Evolutionary conservation across 2,888 invertebrate species (phyloP).

Genomic region (Orthosia gracilis): DNA sequence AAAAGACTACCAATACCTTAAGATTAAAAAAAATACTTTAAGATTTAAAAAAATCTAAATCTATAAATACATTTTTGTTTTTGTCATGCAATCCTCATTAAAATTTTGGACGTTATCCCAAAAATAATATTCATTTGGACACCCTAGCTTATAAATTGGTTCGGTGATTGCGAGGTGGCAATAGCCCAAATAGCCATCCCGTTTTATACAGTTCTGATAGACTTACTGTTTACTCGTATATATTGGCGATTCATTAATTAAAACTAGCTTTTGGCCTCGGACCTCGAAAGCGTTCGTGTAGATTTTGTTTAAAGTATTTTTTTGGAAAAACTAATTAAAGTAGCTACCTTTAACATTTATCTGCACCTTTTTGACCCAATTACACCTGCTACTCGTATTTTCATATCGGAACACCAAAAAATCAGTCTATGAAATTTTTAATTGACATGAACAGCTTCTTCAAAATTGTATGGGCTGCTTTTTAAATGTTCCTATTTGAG

Average conservation of each 20-base stretch:
- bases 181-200: slow-evolving; percentile 14
- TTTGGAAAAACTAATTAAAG: too few relatives aligned
- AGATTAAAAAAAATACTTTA: neutral
- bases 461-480: too few relatives aligned
- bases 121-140: slow-evolving; percentile 17
- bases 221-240: neutral
- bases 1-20: too few relatives aligned
- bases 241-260: neutral
- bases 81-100: neutral
- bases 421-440: too few relatives aligned
- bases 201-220: slow-evolving; percentile 7
- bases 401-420: too few relatives aligned
- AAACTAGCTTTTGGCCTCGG: neutral
- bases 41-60: neutral
- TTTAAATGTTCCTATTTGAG: too few relatives aligned
- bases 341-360: too few relatives aligned
- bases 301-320: neutral
- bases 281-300: neutral
- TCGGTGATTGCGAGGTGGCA: slow-evolving; percentile 49
- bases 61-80: slow-evolving; percentile 10
- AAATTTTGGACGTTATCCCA: neutral
- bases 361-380: too few relatives aligned
- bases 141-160: slow-evolving; percentile 55
- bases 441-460: too few relatives aligned
- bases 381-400: too few relatives aligned